A percentile compares a stretch with the other conserved stretches of the same genome.
Conservation (phyloP, 2,113 vertebrate genomes). For the Anolis sagrei region DNA sequence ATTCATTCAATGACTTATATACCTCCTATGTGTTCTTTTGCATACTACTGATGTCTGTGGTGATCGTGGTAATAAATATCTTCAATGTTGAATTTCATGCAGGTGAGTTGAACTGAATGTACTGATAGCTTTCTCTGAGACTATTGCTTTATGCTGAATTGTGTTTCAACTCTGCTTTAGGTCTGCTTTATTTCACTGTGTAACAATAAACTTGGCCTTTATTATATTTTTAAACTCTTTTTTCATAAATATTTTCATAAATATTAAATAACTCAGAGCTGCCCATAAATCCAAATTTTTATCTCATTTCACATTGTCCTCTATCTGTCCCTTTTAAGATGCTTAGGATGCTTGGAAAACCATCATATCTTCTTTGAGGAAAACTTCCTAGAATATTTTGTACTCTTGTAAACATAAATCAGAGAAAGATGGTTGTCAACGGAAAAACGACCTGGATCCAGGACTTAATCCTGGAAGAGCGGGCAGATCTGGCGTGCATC, state of each 20-base stretch:
- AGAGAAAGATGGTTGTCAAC: too few relatives aligned
- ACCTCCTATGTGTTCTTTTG: conserved; percentile 84
- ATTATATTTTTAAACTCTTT: not conserved
- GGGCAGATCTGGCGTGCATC: too few relatives aligned
- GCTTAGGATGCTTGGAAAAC: too few relatives aligned
- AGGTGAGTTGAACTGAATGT: conserved; percentile 76
- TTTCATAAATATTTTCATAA: not conserved
- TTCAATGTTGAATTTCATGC: conserved; percentile 91
- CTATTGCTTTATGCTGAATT: not conserved
- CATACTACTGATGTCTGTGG: conserved; percentile 82
- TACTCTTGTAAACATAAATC: too few relatives aligned
- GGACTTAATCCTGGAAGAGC: too few relatives aligned
- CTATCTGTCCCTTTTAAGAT: not conserved
- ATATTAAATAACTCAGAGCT: not conserved
- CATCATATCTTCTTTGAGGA: too few relatives aligned
- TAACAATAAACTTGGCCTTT: not conserved
- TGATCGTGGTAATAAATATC: conserved; percentile 84
- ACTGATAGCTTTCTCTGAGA: not conserved
- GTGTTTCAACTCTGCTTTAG: not conserved
- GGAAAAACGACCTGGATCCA: too few relatives aligned
- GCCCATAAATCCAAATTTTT: not conserved
- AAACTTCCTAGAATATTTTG: too few relatives aligned
- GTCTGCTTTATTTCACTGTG: not conserved
- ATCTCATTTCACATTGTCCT: not conserved
- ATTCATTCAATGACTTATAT: conserved; percentile 80